phyloP scores from a whole-genome alignment of 2,888 invertebrate species.

The Thereva nobilitata region DNA sequence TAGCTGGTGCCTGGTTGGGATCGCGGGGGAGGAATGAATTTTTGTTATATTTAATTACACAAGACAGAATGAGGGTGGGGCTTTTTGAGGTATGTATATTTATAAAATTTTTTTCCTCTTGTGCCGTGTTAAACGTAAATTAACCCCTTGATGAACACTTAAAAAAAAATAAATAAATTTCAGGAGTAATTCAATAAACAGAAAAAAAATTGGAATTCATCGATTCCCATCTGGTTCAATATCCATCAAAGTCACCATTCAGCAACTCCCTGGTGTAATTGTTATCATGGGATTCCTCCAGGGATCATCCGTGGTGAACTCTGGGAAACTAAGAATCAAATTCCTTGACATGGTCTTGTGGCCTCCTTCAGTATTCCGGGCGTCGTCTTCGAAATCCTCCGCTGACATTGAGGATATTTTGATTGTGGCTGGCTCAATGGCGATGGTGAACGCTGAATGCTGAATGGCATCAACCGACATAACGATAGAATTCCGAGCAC shows the following conservation, averaged over 20 bases:
- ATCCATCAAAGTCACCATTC: constrained; percentile 26
- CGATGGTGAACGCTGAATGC: background rate
- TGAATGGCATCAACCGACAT: background rate
- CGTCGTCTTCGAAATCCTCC: constrained; percentile 24
- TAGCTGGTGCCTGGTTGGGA: too few species aligned
- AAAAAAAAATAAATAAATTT: too few species aligned
- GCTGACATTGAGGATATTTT: constrained; percentile 37
- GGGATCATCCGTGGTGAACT: constrained; percentile 20
- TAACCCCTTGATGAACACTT: too few species aligned
- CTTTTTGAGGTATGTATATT: too few species aligned
- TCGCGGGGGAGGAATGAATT: too few species aligned
- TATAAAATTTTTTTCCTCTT: too few species aligned
- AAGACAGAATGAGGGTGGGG: too few species aligned
- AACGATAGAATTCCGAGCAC: constrained; percentile 34
- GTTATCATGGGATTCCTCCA: constrained; percentile 28
- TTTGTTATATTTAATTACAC: too few species aligned
- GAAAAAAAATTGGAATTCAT: background rate
- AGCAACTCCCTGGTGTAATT: constrained; percentile 24
- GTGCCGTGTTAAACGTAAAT: too few species aligned
- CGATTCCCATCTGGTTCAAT: constrained; percentile 8
- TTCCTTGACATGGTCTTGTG: constrained; percentile 20
- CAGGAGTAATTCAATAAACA: too few species aligned
- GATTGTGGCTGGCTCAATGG: constrained; percentile 29
- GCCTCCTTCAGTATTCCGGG: constrained; percentile 18
- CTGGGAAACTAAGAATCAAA: constrained; percentile 14